Conservation (phyloP, 2,888 invertebrate genomes). For the Helobdella robusta region DNA sequence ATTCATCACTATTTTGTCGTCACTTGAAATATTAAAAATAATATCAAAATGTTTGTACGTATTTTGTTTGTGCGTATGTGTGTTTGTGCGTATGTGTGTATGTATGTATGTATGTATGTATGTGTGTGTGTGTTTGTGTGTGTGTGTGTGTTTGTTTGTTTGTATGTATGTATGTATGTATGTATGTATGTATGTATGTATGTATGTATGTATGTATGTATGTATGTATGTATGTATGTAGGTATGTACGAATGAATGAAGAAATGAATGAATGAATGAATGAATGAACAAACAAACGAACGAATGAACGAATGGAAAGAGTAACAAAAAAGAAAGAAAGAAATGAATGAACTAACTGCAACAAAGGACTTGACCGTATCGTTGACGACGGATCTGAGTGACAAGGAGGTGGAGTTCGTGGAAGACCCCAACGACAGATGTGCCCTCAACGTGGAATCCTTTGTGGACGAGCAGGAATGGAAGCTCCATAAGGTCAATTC, state of each 20-base stretch:
- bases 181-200: conserved; percentile 2
- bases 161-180: conserved; percentile 2
- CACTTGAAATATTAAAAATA: no score
- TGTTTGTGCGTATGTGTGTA: background rate
- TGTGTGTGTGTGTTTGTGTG: background rate
- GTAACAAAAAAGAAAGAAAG: background rate
- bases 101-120: conserved; percentile 2
- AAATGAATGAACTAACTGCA: background rate
- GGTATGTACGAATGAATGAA: background rate
- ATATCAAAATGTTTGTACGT: no score
- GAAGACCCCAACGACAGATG: conserved; percentile 26
- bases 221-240: conserved; percentile 2
- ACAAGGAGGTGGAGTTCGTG: conserved; percentile 23
- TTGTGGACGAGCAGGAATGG: conserved; percentile 47
- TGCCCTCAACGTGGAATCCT: conserved; percentile 36
- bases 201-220: conserved; percentile 2
- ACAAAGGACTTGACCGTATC: conserved; percentile 30
- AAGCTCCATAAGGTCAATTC: conserved; percentile 42
- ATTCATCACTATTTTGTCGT: no score
- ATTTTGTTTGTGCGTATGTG: background rate
- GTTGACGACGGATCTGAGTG: conserved; percentile 17
- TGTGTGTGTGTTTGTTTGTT: background rate
- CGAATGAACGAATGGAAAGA: background rate
- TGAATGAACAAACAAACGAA: background rate
- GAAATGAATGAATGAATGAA: background rate